Evolutionary conservation across 2,888 invertebrate species (phyloP).

Genomic region (Dynastes grantii): DNA sequence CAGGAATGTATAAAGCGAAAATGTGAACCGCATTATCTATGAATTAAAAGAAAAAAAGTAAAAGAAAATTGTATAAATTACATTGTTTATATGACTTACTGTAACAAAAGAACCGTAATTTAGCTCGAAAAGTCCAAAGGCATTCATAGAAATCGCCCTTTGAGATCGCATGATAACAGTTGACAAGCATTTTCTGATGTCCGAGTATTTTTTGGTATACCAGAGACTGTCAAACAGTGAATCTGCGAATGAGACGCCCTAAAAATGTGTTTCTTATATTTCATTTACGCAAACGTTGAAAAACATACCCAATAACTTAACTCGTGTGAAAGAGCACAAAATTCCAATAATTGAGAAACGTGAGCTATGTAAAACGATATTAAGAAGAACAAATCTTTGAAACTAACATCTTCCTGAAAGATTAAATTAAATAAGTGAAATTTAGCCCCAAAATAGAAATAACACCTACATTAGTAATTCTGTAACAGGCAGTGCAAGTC

Average conservation of each 20-base stretch:
- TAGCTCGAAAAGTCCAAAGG: conserved; percentile 53
- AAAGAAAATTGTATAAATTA: neutral
- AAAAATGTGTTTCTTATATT: neutral
- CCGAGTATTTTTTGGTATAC: conserved; percentile 47
- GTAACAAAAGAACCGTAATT: conserved; percentile 54
- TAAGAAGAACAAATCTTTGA: conserved; percentile 32
- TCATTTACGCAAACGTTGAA: neutral
- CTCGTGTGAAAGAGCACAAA: conserved; percentile 56
- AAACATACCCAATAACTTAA: conserved; percentile 52
- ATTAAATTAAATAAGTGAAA: neutral
- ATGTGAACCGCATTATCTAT: conserved; percentile 55
- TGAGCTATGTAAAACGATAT: conserved; percentile 55
- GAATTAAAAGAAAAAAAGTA: conserved; percentile 26
- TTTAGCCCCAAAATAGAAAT: neutral
- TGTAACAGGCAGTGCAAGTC: conserved; percentile 55
- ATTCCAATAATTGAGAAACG: conserved; percentile 54
- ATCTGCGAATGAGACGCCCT: conserved; percentile 49
- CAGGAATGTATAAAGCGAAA: conserved; percentile 55
- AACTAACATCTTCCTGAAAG: neutral
- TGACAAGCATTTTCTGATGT: conserved; percentile 49
- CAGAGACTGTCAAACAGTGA: conserved; percentile 49
- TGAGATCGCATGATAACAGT: conserved; percentile 52
- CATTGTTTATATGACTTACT: conserved; percentile 34
- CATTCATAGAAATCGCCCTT: conserved; percentile 51
- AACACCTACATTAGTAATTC: conserved; percentile 46